Conservation (phyloP, 2,797 vertebrate species). For the Rhabdophis nuchalis region DNA sequence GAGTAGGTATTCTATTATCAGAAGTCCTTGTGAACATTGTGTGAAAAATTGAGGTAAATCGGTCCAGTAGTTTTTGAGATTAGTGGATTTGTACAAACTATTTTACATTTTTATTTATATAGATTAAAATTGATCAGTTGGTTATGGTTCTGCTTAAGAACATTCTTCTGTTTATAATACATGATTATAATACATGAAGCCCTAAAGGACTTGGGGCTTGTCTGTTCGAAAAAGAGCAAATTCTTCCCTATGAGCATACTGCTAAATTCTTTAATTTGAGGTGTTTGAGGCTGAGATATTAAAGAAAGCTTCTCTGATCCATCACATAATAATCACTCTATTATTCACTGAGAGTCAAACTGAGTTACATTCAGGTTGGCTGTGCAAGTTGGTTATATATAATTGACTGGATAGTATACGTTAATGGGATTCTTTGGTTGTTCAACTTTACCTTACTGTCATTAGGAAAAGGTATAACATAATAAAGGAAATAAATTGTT, state of each 20-base stretch:
- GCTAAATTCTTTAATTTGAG: background rate
- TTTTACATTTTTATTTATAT: no score
- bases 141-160: background rate
- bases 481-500: background rate
- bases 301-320: background rate
- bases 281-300: background rate
- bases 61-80: no score
- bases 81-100: no score
- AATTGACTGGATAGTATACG: background rate
- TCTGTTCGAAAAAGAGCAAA: background rate
- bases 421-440: background rate
- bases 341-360: background rate
- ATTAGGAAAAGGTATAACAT: background rate
- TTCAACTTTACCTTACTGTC: background rate
- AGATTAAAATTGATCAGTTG: background rate
- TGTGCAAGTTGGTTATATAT: background rate
- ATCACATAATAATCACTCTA: background rate
- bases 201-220: background rate
- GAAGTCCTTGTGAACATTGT: no score
- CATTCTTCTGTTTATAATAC: background rate
- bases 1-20: no score
- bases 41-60: no score
- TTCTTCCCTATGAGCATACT: background rate
- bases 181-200: background rate
- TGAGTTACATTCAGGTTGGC: background rate